Evolutionary conservation across 1,140 invertebrate species (phyloP).

Genomic region (Drosophila carrolli): DNA sequence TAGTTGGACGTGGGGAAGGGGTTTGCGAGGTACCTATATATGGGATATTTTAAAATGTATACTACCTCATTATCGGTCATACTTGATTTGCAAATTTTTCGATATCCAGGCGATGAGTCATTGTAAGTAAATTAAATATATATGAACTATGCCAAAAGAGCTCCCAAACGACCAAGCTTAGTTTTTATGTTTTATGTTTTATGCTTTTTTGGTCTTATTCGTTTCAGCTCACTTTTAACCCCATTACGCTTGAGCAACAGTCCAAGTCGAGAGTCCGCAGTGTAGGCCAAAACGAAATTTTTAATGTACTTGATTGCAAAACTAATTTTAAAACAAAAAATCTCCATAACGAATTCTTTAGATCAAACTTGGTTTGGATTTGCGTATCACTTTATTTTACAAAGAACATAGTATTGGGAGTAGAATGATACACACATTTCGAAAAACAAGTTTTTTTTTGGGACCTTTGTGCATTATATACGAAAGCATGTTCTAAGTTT

Average conservation of each 20-base stretch:
- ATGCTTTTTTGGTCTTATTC: slow-evolving; percentile 57
- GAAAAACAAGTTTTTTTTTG: no score
- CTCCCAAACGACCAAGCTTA: slow-evolving; percentile 45
- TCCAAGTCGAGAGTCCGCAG: slow-evolving; percentile 36
- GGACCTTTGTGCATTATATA: no score
- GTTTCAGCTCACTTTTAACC: slow-evolving; percentile 80
- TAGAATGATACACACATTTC: no score
- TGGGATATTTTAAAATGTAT: slow-evolving; percentile 37
- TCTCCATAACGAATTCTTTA: no score
- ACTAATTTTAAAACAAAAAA: no score
- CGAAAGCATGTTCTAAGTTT: no score
- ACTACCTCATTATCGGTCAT: slow-evolving; percentile 46
- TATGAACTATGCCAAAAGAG: slow-evolving; percentile 18
- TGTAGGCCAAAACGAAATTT: slow-evolving; percentile 4
- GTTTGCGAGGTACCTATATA: neutral
- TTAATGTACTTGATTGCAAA: no score
- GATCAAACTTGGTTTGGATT: no score
- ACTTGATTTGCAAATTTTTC: slow-evolving; percentile 38
- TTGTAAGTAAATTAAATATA: slow-evolving; percentile 8
- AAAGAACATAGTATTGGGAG: no score
- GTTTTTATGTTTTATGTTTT: slow-evolving; percentile 17
- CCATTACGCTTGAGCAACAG: slow-evolving; percentile 78
- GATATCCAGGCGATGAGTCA: slow-evolving; percentile 37
- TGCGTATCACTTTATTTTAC: no score
- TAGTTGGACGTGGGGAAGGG: neutral